Percentiles rank a stretch among this genome's conserved stretches.
phyloP scores from a whole-genome alignment of 2,797 vertebrate genomes.

The Catharus ustulatus region DNA sequence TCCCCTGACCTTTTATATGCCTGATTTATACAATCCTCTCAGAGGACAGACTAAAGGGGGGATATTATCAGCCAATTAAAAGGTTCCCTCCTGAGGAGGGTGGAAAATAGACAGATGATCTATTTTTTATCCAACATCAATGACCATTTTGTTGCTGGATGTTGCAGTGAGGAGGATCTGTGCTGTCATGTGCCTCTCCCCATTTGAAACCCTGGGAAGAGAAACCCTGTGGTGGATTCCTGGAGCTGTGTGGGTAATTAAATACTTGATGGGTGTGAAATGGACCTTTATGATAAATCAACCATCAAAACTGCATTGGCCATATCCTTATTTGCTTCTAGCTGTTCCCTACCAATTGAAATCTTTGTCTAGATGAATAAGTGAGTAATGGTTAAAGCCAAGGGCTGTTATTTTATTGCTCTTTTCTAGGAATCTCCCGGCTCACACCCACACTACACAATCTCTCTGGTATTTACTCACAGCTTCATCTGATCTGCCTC shows the following conservation, averaged over 20 bases:
- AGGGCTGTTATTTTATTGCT: not conserved
- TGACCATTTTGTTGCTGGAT: conserved; percentile 42
- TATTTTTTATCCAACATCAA: conserved; percentile 24
- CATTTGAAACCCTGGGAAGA: not conserved
- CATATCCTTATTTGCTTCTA: not conserved
- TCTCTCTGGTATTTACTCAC: conserved; percentile 15
- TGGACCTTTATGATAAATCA: not conserved
- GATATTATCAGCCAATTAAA: conserved; percentile 63
- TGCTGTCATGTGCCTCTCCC: not conserved
- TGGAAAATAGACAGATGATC: conserved; percentile 46
- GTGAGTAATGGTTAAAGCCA: not conserved
- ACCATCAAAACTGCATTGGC: not conserved
- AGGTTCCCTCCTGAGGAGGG: conserved; percentile 43
- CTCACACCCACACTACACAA: conserved; percentile 8
- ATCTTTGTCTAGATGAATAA: not conserved
- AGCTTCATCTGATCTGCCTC: conserved; percentile 12
- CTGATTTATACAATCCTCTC: conserved; percentile 54
- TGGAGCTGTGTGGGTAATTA: not conserved
- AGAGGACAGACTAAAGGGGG: conserved; percentile 21
- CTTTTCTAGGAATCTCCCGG: conserved; percentile 35
- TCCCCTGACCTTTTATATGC: conserved; percentile 48
- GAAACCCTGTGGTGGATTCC: not conserved
- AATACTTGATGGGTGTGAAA: not conserved
- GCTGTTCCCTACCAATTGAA: not conserved
- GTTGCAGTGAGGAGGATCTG: not conserved